A percentile compares a stretch with the other conserved stretches of the same genome.
Evolutionary conservation across 2,888 invertebrate genomes (phyloP).

Genomic region (Brassicogethes aeneus): DNA sequence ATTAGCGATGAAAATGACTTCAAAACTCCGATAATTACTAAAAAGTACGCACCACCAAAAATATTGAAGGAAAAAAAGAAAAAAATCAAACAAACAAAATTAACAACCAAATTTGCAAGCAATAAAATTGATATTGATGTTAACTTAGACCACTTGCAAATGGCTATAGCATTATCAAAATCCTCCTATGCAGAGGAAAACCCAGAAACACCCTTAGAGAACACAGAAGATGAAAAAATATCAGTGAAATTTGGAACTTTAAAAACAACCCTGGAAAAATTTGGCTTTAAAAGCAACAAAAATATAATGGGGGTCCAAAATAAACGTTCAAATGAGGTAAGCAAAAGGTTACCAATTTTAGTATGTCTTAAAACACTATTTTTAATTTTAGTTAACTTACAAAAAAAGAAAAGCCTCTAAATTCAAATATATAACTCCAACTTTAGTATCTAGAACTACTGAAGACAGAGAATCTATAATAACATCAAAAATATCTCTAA

Average conservation of each 20-base stretch:
- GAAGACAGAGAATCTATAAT: slow-evolving; percentile 32
- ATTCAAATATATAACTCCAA: slow-evolving; percentile 33
- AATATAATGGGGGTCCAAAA: slow-evolving; percentile 10
- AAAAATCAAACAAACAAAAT: slow-evolving; percentile 5
- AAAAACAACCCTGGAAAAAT: slow-evolving; percentile 54
- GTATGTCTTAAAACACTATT: background rate
- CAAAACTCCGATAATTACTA: slow-evolving; percentile 23
- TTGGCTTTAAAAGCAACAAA: slow-evolving; percentile 46
- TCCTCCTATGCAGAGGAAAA: slow-evolving; percentile 39
- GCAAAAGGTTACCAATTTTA: slow-evolving; percentile 2
- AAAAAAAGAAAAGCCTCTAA: slow-evolving; percentile 28
- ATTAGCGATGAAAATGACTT: slow-evolving; percentile 30
- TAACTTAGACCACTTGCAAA: slow-evolving; percentile 55
- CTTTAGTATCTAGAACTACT: slow-evolving; percentile 29
- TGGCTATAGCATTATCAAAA: slow-evolving; percentile 58
- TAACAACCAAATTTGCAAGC: slow-evolving; percentile 36
- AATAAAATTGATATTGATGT: slow-evolving; percentile 45
- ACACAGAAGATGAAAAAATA: slow-evolving; percentile 7
- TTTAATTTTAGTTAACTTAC: background rate
- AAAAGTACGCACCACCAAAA: slow-evolving; percentile 12
- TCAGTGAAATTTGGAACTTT: too few relatives aligned
- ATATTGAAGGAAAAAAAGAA: background rate
- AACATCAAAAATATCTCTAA: slow-evolving; percentile 28
- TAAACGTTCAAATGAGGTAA: slow-evolving; percentile 9
- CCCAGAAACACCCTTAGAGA: slow-evolving; percentile 12